phyloP scores from a whole-genome alignment of 1,140 invertebrate genomes.

The Oncopodura yosiiana region DNA sequence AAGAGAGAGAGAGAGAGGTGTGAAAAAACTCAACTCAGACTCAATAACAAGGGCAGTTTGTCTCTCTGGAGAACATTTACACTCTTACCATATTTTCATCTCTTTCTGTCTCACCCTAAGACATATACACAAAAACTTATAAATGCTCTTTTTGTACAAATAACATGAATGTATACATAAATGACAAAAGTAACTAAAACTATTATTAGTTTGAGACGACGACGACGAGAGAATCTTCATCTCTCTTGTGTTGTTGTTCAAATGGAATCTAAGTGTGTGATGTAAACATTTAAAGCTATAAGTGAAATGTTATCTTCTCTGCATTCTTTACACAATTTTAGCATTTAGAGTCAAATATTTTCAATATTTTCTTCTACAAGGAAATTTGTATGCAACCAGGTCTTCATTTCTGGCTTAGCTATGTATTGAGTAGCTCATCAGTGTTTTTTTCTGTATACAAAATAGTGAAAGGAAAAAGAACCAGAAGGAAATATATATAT shows the following conservation, averaged over 20 bases:
- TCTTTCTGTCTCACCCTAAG: background rate
- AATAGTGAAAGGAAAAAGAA: background rate
- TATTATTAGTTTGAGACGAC: too few relatives aligned
- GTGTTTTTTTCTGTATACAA: background rate
- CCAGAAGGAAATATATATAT: background rate
- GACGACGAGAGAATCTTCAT: too few relatives aligned
- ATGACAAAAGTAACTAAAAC: too few relatives aligned
- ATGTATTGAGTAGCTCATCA: background rate
- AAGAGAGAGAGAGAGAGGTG: too few relatives aligned
- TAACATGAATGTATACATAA: background rate
- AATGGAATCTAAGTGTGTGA: too few relatives aligned
- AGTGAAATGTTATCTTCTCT: too few relatives aligned
- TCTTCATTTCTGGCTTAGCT: background rate
- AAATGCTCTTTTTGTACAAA: background rate
- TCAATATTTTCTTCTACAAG: background rate
- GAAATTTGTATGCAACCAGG: background rate
- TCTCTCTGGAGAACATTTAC: background rate
- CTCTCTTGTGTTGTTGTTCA: too few relatives aligned
- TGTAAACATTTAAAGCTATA: too few relatives aligned
- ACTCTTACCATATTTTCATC: background rate
- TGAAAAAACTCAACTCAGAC: constrained; percentile 14
- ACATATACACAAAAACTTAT: background rate
- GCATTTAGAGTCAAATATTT: background rate
- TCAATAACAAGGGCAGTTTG: constrained; percentile 9
- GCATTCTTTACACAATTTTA: too few relatives aligned